A percentile compares a stretch with the other conserved stretches of the same genome.
Conservation (phyloP, 2,888 invertebrate species). For the Therioaphis trifolii region DNA sequence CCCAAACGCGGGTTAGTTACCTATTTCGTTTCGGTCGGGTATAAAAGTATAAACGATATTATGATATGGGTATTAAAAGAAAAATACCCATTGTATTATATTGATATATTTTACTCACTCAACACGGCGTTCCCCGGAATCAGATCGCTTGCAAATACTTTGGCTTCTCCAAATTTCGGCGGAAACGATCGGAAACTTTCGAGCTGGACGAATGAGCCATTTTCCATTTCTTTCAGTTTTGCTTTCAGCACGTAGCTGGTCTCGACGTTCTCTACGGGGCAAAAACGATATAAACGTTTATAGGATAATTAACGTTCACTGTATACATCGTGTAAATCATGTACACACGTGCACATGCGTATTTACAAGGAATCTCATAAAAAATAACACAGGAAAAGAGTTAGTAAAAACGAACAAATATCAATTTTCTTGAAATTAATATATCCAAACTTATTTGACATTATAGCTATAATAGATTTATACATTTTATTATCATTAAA, state of each 20-base stretch:
- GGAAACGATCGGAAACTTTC: conserved; percentile 36
- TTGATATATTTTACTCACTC: conserved; percentile 5
- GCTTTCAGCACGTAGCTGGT: conserved; percentile 48
- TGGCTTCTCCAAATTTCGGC: conserved; percentile 52
- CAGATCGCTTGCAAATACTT: conserved; percentile 45
- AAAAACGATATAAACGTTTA: not conserved
- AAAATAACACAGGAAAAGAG: too few species aligned
- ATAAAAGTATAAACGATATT: not conserved
- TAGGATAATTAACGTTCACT: too few species aligned
- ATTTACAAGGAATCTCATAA: not conserved
- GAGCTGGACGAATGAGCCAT: conserved; percentile 35
- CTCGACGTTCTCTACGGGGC: conserved; percentile 34
- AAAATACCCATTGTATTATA: not conserved
- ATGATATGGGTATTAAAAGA: not conserved
- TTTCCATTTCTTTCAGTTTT: conserved; percentile 22
- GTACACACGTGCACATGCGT: not conserved
- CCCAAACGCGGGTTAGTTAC: too few species aligned
- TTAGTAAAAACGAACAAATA: too few species aligned
- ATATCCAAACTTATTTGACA: too few species aligned
- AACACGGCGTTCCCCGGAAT: conserved; percentile 44
- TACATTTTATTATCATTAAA: too few species aligned
- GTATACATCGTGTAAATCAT: not conserved
- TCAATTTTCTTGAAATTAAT: too few species aligned
- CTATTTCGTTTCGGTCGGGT: too few species aligned
- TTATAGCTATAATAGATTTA: too few species aligned